phyloP scores from a whole-genome alignment of 2,888 invertebrate species.

The Chironomus tentans region DNA sequence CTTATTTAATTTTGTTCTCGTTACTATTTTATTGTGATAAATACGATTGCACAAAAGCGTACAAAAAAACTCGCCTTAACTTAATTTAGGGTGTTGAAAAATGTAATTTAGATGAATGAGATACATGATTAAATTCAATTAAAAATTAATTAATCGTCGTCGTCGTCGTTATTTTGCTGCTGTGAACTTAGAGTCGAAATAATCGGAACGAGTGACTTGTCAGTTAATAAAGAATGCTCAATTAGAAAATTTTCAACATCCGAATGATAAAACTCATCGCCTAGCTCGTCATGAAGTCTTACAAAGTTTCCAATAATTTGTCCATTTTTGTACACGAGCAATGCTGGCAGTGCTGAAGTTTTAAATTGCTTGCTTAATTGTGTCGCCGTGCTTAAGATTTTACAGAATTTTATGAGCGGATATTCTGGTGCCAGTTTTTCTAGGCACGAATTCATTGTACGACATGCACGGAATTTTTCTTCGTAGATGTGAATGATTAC shows the following conservation, averaged over 20 bases:
- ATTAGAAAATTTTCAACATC: conserved; percentile 86
- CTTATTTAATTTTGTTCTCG: too few relatives aligned
- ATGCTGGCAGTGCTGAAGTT: conserved; percentile 78
- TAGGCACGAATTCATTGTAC: conserved; percentile 76
- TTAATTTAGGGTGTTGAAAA: too few relatives aligned
- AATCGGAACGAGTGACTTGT: conserved; percentile 47
- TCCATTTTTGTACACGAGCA: conserved; percentile 83
- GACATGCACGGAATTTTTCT: conserved; percentile 56
- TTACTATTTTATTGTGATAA: too few relatives aligned
- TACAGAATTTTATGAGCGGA: conserved; percentile 80
- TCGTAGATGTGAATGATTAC: conserved; percentile 86
- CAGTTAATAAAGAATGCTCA: conserved; percentile 72
- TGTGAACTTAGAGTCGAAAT: too few relatives aligned
- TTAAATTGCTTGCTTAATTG: conserved; percentile 82
- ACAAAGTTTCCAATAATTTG: conserved; percentile 90
- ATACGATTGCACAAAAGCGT: too few relatives aligned
- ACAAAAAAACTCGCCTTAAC: too few relatives aligned
- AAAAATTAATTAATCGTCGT: too few relatives aligned
- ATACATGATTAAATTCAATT: too few relatives aligned
- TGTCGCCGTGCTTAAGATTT: conserved; percentile 68
- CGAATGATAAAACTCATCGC: conserved; percentile 79
- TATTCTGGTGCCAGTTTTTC: conserved; percentile 67
- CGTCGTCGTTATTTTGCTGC: too few relatives aligned
- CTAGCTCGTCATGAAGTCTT: conserved; percentile 74
- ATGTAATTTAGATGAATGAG: too few relatives aligned